Conservation (phyloP, 2,888 invertebrate species). For the Platerodrilus igneus region DNA sequence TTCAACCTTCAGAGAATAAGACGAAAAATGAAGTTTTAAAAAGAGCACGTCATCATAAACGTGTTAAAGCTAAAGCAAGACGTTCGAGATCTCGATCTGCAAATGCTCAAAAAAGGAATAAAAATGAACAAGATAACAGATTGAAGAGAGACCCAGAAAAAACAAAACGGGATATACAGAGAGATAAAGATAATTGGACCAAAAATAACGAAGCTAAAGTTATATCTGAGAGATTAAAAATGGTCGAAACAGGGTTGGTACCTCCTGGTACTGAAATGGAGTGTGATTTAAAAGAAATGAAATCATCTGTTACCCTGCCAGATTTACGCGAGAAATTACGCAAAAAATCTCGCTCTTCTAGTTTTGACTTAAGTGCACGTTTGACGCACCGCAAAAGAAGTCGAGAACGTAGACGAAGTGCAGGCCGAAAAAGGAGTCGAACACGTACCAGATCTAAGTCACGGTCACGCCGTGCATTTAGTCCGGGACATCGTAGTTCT, state of each 20-base stretch:
- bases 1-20: too few species aligned
- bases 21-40: too few species aligned
- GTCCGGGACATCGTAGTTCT: too few species aligned
- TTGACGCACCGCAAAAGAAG: too few species aligned
- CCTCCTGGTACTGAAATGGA: constrained; percentile 50
- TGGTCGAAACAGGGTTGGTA: constrained; percentile 48
- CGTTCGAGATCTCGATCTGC: too few species aligned
- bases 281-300: constrained; percentile 34
- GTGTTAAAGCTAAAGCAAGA: constrained; percentile 1
- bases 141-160: constrained; percentile 48
- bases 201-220: constrained; percentile 44
- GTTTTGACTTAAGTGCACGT: too few species aligned
- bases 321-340: not conserved
- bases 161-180: constrained; percentile 45
- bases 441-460: too few species aligned
- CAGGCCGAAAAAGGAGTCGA: constrained; percentile 3
- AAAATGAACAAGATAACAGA: constrained; percentile 24
- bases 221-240: constrained; percentile 43
- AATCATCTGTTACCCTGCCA: constrained; percentile 14
- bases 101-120: not conserved
- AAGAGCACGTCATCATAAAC: not conserved
- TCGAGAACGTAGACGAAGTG: constrained; percentile 2
- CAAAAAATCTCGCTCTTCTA: too few species aligned
- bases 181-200: constrained; percentile 44
- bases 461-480: too few species aligned